phyloP scores from a whole-genome alignment of 2,113 vertebrate species.

The Glaucidium brasilianum region DNA sequence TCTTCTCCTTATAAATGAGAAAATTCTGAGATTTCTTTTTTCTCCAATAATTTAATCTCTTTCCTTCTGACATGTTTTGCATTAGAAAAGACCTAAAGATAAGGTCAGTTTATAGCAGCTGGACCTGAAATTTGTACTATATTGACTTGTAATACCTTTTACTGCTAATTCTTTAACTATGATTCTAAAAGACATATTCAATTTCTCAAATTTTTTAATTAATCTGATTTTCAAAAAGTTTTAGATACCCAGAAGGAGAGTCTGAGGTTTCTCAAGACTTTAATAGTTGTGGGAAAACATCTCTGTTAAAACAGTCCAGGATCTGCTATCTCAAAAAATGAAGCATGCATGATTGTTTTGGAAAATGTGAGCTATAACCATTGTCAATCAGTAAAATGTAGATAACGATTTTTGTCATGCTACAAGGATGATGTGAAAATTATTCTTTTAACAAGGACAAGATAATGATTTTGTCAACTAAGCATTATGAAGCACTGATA shows the following conservation, averaged over 20 bases:
- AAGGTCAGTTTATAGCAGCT: background rate
- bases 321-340: background rate
- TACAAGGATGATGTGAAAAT: background rate
- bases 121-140: background rate
- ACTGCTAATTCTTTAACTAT: background rate
- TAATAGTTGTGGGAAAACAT: background rate
- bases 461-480: slow-evolving; percentile 12
- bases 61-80: background rate
- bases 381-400: background rate
- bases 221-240: background rate
- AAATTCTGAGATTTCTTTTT: background rate
- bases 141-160: background rate
- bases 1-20: background rate
- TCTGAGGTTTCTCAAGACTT: background rate
- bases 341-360: background rate
- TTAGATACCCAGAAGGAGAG: background rate
- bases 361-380: background rate
- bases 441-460: background rate
- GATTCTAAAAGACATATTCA: background rate
- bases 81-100: background rate
- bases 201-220: background rate
- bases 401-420: slow-evolving; percentile 1
- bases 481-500: background rate
- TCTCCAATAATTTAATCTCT: background rate
- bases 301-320: background rate